A percentile compares a stretch with the other conserved stretches of the same genome.
phyloP scores from a whole-genome alignment of 2,113 vertebrate species.

The Heptranchias perlo region DNA sequence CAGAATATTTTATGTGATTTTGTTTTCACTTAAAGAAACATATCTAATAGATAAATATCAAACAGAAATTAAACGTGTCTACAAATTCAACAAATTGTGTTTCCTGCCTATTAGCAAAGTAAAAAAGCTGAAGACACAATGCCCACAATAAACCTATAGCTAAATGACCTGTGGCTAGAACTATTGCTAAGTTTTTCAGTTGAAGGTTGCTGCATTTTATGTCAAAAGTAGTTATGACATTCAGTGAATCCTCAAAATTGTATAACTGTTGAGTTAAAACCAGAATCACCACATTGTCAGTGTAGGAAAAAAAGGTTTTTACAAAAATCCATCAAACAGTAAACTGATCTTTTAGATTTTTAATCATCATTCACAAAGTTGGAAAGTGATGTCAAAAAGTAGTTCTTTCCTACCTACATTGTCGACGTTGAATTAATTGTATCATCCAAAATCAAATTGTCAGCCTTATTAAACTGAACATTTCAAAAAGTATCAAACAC shows the following conservation, averaged over 20 bases:
- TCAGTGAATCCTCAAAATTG: neutral
- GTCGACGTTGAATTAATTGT: neutral
- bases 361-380: neutral
- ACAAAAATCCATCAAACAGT: neutral
- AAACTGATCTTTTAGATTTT: neutral
- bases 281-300: neutral
- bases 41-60: neutral
- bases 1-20: neutral
- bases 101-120: neutral
- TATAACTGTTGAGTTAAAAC: neutral
- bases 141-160: neutral
- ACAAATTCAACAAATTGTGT: neutral
- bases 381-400: neutral
- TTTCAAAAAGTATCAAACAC: neutral
- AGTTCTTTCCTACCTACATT: neutral
- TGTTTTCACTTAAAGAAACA: neutral
- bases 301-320: neutral
- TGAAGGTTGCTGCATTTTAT: neutral
- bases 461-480: neutral
- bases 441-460: neutral
- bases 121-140: neutral
- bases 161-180: neutral
- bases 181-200: neutral
- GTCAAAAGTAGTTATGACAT: neutral
- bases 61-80: neutral